phyloP scores from a whole-genome alignment of 2,797 vertebrate genomes.

The Coracias cyanogaster region DNA sequence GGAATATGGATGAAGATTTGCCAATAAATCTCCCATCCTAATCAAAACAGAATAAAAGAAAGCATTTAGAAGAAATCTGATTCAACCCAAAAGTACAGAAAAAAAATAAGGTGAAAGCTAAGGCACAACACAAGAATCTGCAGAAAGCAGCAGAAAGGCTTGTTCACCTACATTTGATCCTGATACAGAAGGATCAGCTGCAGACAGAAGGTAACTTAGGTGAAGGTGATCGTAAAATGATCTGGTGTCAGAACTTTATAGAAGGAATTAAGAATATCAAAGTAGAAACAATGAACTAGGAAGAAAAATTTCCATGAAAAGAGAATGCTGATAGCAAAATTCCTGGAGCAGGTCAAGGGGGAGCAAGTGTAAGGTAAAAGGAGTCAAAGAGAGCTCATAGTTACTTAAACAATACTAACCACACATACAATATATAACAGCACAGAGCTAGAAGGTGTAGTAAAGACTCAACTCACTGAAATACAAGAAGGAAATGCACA shows the following conservation, averaged over 20 bases:
- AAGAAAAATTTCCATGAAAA: background rate
- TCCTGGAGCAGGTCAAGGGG: background rate
- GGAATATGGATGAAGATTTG: background rate
- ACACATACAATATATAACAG: background rate
- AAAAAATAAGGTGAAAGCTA: background rate
- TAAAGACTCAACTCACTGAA: background rate
- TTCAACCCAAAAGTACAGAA: background rate
- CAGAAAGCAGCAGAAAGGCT: constrained; percentile 12
- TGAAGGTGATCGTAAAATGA: background rate
- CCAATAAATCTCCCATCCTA: background rate
- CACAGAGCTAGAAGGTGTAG: background rate
- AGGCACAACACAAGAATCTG: background rate
- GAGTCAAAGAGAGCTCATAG: background rate
- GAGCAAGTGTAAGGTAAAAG: background rate
- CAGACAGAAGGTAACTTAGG: background rate
- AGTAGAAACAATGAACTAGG: background rate
- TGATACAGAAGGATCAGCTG: background rate
- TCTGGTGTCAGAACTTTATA: background rate
- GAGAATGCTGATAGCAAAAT: background rate
- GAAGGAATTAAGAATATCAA: constrained; percentile 7
- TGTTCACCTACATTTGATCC: background rate
- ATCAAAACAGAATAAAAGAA: background rate
- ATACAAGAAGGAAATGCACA: background rate
- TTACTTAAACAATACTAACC: background rate
- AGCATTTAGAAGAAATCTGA: background rate